Percentiles rank a stretch among this genome's conserved stretches.
phyloP scores from a whole-genome alignment of 2,888 invertebrate genomes.

The Lepidochrysops patricia region DNA sequence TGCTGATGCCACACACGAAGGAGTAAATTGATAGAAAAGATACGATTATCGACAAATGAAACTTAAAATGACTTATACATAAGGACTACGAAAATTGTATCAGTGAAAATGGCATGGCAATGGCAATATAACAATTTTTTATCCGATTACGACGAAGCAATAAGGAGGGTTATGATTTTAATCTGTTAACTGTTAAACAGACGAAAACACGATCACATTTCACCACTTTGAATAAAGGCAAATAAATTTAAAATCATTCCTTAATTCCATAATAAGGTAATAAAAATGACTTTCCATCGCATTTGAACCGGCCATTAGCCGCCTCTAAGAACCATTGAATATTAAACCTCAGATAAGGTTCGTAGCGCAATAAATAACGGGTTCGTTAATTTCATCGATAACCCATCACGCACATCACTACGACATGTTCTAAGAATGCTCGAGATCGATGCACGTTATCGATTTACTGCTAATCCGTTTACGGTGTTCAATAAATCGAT shows the following conservation, averaged over 20 bases:
- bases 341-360: neutral
- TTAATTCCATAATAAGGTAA: neutral
- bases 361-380: neutral
- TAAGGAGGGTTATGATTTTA: no score
- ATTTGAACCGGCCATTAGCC: neutral
- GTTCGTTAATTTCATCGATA: neutral
- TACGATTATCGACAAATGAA: no score
- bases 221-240: neutral
- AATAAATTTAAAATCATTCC: neutral
- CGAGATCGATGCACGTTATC: constrained; percentile 16
- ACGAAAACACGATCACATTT: neutral
- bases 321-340: neutral
- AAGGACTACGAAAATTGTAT: no score
- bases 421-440: constrained; percentile 10
- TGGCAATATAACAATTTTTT: no score
- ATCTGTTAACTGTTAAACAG: no score
- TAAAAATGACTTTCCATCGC: neutral
- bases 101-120: no score
- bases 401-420: constrained; percentile 8
- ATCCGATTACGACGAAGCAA: no score
- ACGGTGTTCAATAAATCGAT: constrained; percentile 25
- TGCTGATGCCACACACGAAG: neutral
- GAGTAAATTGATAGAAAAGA: no score
- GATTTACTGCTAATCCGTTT: constrained; percentile 45
- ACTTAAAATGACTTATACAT: no score